Evolutionary conservation across 1,140 invertebrate species (phyloP), one percentile per base, ranked within the genome.

Genomic region (Gonioctena quinquepunctata): DNA sequence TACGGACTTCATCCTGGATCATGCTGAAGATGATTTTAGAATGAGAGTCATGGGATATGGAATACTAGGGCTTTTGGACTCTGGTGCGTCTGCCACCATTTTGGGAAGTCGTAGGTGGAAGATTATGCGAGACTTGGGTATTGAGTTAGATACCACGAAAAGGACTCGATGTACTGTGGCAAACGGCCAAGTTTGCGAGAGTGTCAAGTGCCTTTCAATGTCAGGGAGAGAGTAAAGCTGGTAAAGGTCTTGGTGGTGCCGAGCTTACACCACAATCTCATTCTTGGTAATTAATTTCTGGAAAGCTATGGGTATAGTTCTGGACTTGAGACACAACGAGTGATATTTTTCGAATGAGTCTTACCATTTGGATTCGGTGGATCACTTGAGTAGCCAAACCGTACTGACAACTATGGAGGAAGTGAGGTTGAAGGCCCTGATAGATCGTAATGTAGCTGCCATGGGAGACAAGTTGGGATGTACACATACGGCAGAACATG

Each of bases 401-500:
- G n/a, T 27, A 8, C 16, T 28, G 26, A 62, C 23, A 16, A 21
- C 11, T 11, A 33, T 7, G 6, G 25, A 62, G 26, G 18, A 27
- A 13, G 5, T 18, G 16, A 5, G n/a, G 16, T 33, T 62, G 16
- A 26, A 62, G 18, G 26, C 59, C 13, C 13, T 25, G 27, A 21
- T 28, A 13, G 16, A 62, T 6, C 22, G 11, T 13, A 28, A 28
- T 6, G 16, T 11, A 11, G 13, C 16, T 26, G 7, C 18, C 4
- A 28, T 11, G 59, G 23, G 0, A 33, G 11, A 25, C 11, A 13
- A n/a, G 0, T 8, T n/a, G 26, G 27, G 26, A 28, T 2, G 1
- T 8, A 62, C 73, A 81, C 76, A 75, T 80, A 82, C n/a, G 23
- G 26, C 16, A 11, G 26, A 60, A 11, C 57, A 60, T 25, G 16